A percentile compares a stretch with the other conserved stretches of the same genome.
These are phyloP conservation scores for Apostichopus leukothele DNA, from an alignment of 53 echinoderm and acorn worm genomes.

Conservation along the genomic window DNA sequence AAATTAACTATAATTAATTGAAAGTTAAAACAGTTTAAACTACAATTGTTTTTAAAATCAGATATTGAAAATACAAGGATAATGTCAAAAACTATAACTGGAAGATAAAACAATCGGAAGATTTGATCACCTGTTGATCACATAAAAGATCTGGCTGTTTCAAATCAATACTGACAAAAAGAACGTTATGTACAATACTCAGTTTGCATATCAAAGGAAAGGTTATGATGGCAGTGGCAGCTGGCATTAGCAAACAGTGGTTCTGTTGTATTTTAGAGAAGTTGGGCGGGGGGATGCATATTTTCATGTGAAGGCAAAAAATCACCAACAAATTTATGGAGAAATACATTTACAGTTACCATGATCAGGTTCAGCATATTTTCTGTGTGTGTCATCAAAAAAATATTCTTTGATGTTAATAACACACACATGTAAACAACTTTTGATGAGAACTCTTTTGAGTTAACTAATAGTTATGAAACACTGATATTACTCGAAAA, in stretches of 20 bases:
- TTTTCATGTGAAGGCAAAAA: conserved; percentile 12
- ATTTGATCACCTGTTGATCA: too few relatives aligned
- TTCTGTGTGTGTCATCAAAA: conserved; percentile 13
- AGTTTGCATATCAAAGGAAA: background rate
- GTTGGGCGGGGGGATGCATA: conserved; percentile 4
- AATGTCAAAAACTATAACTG: too few relatives aligned
- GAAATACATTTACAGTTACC: conserved; percentile 13
- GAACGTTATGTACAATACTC: too few relatives aligned
- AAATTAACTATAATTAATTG: too few relatives aligned
- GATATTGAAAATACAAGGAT: too few relatives aligned
- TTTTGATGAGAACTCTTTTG: conserved; percentile 6
- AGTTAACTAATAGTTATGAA: background rate
- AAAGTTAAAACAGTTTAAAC: too few relatives aligned
- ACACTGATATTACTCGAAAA: background rate
- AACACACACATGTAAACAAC: conserved; percentile 13
- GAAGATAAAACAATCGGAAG: too few relatives aligned
- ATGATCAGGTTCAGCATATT: conserved; percentile 6
- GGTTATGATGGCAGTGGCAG: conserved; percentile 14
- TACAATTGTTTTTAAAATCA: too few relatives aligned
- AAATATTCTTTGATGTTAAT: conserved; percentile 4
- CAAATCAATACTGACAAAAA: too few relatives aligned
- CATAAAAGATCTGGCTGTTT: too few relatives aligned
- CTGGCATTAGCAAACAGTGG: conserved; percentile 14
- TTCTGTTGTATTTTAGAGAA: conserved; percentile 13
- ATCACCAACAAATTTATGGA: conserved; percentile 13